phyloP scores from a whole-genome alignment of 2,888 invertebrate species.

The Andricus quercusramuli region DNA sequence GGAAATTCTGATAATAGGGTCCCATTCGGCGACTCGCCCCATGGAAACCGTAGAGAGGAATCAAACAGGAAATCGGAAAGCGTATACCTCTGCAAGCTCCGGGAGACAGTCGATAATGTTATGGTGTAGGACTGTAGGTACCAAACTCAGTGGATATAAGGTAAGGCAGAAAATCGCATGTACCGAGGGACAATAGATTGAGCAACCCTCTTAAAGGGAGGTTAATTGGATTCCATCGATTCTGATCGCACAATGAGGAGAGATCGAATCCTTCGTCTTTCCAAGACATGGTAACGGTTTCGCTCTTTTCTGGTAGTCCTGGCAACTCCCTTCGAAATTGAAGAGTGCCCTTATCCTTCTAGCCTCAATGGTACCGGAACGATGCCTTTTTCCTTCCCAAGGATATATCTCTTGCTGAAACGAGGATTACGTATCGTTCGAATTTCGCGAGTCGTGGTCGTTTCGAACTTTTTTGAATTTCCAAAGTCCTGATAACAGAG shows the following conservation, averaged over 20 bases:
- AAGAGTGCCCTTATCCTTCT: constrained; percentile 36
- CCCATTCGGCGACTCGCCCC: constrained; percentile 56
- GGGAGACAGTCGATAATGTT: constrained; percentile 53
- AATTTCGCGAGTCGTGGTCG: background rate
- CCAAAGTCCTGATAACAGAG: constrained; percentile 21
- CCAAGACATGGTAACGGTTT: constrained; percentile 52
- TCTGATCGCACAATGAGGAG: constrained; percentile 65
- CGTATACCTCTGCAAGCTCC: constrained; percentile 50
- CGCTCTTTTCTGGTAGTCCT: constrained; percentile 66
- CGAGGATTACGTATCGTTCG: constrained; percentile 27
- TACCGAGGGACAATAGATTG: constrained; percentile 65
- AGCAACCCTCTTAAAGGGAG: constrained; percentile 65
- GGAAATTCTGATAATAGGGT: constrained; percentile 70
- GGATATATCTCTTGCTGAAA: constrained; percentile 23
- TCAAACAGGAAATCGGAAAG: constrained; percentile 68
- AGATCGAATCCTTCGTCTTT: constrained; percentile 61
- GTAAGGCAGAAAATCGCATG: constrained; percentile 60
- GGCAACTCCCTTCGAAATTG: constrained; percentile 69
- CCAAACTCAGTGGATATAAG: constrained; percentile 38
- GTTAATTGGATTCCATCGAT: constrained; percentile 73
- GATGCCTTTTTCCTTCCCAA: constrained; percentile 11
- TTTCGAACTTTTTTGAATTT: constrained; percentile 28
- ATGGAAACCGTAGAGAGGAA: constrained; percentile 53
- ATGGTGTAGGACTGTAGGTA: constrained; percentile 45
- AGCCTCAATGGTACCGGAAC: constrained; percentile 9